Conservation (phyloP, 2,113 vertebrate species). For the Trachemys scripta region DNA sequence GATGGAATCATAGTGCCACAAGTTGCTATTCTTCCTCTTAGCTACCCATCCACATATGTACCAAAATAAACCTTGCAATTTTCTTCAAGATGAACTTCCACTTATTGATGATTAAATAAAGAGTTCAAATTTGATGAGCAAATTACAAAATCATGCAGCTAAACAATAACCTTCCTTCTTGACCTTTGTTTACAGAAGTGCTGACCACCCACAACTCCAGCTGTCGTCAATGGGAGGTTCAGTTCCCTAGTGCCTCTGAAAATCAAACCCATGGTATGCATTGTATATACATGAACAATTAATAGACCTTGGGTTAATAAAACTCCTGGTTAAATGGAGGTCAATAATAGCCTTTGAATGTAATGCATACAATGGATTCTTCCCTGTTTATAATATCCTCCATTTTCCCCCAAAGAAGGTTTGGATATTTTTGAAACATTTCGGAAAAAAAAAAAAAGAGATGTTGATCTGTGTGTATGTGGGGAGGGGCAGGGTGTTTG, state of each 20-base stretch:
- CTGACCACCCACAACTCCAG: constrained; percentile 8
- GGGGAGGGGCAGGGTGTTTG: neutral
- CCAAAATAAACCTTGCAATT: neutral
- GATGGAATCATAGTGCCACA: neutral
- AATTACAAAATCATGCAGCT: neutral
- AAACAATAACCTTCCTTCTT: constrained; percentile 31
- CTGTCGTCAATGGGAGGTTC: constrained; percentile 7
- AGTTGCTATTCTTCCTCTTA: neutral
- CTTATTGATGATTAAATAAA: neutral
- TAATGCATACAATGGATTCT: neutral
- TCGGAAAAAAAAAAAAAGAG: neutral
- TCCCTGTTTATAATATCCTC: neutral
- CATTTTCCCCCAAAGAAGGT: neutral
- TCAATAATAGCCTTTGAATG: neutral
- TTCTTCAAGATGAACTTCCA: neutral
- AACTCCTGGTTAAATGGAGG: constrained; percentile 7
- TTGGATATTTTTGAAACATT: neutral
- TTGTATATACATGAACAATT: neutral
- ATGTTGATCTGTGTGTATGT: fast-evolving
- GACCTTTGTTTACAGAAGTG: neutral
- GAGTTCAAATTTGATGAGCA: neutral
- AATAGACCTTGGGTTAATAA: neutral
- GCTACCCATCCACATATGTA: neutral
- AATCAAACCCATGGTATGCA: constrained; percentile 19
- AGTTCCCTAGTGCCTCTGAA: neutral